phyloP scores from a whole-genome alignment of 2,888 invertebrate species.

The Synanthedon vespiformis region DNA sequence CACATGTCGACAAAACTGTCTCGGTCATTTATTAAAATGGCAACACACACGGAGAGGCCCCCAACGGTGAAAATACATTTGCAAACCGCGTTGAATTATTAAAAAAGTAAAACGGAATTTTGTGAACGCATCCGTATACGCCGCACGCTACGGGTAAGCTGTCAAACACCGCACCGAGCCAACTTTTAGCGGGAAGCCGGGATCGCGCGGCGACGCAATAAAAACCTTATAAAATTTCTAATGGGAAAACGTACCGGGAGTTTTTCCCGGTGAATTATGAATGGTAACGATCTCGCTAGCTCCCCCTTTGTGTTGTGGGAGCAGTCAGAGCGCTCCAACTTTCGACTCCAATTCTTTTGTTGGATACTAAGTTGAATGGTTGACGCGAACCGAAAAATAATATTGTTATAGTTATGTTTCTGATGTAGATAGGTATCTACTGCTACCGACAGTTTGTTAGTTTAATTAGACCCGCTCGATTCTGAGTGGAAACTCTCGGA shows the following conservation, averaged over 20 bases:
- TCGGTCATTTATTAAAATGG: neutral
- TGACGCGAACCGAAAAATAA: constrained; percentile 42
- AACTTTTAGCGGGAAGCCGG: constrained; percentile 46
- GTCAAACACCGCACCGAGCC: constrained; percentile 29
- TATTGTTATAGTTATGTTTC: constrained; percentile 36
- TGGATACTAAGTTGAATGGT: constrained; percentile 36
- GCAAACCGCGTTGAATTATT: constrained; percentile 12
- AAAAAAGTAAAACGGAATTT: constrained; percentile 13
- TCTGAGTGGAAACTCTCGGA: neutral
- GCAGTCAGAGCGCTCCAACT: constrained; percentile 34
- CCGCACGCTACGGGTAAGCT: constrained; percentile 11
- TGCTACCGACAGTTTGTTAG: neutral
- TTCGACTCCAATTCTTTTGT: constrained; percentile 57
- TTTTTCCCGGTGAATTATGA: constrained; percentile 65
- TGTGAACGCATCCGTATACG: constrained; percentile 17
- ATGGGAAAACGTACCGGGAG: constrained; percentile 68
- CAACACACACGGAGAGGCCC: neutral
- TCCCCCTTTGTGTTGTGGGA: constrained; percentile 29
- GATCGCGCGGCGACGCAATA: constrained; percentile 39
- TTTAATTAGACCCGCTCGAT: neutral
- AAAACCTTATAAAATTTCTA: constrained; percentile 69
- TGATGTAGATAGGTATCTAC: no score
- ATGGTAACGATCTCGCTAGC: constrained; percentile 58
- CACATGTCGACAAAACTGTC: neutral
- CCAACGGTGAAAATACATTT: constrained; percentile 6